phyloP scores from a whole-genome alignment of 2,113 vertebrate species.

The Myanophis thanlyinensis region DNA sequence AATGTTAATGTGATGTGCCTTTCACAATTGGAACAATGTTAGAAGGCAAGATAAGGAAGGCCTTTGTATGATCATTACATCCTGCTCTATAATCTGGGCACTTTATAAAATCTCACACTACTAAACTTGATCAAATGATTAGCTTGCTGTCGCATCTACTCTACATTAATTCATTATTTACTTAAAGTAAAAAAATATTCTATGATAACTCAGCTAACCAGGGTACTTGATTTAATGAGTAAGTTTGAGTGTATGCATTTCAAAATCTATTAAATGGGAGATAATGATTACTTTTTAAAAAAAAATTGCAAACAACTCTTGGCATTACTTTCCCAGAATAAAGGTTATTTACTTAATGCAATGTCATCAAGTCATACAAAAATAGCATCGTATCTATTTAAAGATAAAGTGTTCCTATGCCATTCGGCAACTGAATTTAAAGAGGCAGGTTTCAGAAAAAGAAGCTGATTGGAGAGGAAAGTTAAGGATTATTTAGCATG shows the following conservation, averaged over 20 bases:
- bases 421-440: conserved; percentile 26
- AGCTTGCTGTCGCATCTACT: not conserved
- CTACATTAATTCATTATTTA: not conserved
- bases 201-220: not conserved
- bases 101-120: not conserved
- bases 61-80: not conserved
- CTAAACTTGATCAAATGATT: not conserved
- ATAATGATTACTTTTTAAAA: not conserved
- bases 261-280: not conserved
- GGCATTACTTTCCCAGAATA: not conserved
- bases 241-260: not conserved
- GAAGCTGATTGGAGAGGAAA: conserved; percentile 41
- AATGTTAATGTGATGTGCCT: not conserved
- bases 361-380: not conserved
- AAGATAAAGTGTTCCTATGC: not conserved
- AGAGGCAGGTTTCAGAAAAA: conserved; percentile 15
- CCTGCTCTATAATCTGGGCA: not conserved
- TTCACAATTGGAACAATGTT: not conserved
- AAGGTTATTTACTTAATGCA: conserved; percentile 6
- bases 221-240: not conserved
- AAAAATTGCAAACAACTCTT: not conserved
- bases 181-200: not conserved
- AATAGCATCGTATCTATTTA: conserved; percentile 2
- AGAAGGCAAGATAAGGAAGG: not conserved
- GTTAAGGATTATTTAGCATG: conserved; percentile 11